Evolutionary conservation across 2,888 invertebrate species (phyloP).

Genomic region (Scaptomyza flava): DNA sequence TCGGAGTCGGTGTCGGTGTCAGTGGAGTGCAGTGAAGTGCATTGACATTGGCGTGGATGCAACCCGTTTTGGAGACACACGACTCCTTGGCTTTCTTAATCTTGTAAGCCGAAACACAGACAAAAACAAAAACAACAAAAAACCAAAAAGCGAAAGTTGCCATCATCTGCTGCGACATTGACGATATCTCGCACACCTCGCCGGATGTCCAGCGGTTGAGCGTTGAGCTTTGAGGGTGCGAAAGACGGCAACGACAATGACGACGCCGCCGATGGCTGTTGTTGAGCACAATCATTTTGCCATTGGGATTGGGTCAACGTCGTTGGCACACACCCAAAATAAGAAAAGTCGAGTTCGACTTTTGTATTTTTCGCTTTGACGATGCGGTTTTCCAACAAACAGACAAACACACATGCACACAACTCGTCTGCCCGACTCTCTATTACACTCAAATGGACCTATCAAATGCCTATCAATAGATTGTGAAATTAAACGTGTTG

Average conservation of each 20-base stretch:
- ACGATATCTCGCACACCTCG: conserved; percentile 32
- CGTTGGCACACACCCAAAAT: conserved; percentile 31
- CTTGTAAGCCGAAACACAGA: conserved; percentile 36
- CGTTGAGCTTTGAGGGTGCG: conserved; percentile 4
- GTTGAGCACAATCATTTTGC: conserved; percentile 8
- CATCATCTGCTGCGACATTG: conserved; percentile 13
- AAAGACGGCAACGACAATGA: background rate
- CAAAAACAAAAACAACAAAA: conserved; percentile 3
- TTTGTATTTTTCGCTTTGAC: conserved; percentile 3
- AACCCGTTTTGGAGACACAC: conserved; percentile 31
- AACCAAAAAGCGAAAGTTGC: conserved; percentile 63
- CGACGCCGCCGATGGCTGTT: background rate
- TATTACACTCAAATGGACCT: conserved; percentile 50
- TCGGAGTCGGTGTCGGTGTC: conserved; percentile 22
- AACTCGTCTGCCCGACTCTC: conserved; percentile 35
- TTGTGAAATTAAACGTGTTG: conserved; percentile 53
- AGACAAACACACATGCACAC: background rate
- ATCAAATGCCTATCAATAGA: conserved; percentile 44
- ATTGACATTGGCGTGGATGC: conserved; percentile 50
- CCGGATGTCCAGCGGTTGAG: conserved; percentile 51
- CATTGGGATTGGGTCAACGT: conserved; percentile 40
- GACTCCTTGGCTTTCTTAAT: conserved; percentile 60
- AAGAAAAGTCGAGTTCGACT: conserved; percentile 42
- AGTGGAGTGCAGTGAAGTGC: conserved; percentile 41
- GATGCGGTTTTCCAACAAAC: conserved; percentile 30